Conservation (phyloP, 2,888 invertebrate species). For the Hirtodrosophila duncani region DNA sequence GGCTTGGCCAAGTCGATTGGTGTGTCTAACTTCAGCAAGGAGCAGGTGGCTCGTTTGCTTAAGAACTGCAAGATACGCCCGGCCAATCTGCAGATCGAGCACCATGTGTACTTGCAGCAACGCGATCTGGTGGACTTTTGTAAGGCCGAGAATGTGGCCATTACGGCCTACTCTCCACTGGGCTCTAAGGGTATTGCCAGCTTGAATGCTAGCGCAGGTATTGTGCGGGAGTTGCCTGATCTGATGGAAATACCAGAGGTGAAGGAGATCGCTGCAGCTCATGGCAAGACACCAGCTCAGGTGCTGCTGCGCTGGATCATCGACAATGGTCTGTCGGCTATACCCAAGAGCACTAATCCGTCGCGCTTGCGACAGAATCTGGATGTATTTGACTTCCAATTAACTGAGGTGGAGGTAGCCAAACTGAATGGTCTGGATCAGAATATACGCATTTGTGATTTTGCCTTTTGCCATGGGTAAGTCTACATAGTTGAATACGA, state of each 20-base stretch:
- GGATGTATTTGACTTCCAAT: conserved; percentile 85
- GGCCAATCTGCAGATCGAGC: conserved; percentile 84
- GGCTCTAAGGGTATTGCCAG: conserved; percentile 85
- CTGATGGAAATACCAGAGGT: conserved; percentile 83
- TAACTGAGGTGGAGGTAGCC: conserved; percentile 82
- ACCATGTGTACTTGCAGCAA: conserved; percentile 89
- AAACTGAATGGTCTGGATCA: conserved; percentile 83
- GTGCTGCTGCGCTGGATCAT: conserved; percentile 85
- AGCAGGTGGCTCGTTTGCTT: conserved; percentile 85
- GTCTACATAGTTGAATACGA: too few relatives aligned
- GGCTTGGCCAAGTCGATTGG: conserved; percentile 89
- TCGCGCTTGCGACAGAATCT: conserved; percentile 87
- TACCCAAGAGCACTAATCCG: conserved; percentile 91
- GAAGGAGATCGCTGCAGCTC: conserved; percentile 80
- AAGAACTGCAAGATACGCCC: conserved; percentile 82
- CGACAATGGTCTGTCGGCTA: conserved; percentile 86
- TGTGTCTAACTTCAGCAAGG: conserved; percentile 88
- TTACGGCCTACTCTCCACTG: conserved; percentile 89
- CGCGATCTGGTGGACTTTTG: conserved; percentile 82
- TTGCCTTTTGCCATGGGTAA: conserved; percentile 84
- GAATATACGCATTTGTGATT: conserved; percentile 84
- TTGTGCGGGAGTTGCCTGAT: conserved; percentile 81
- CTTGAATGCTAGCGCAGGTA: conserved; percentile 73
- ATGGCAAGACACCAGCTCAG: conserved; percentile 87
- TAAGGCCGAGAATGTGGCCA: conserved; percentile 82